Evolutionary conservation across 2,888 invertebrate genomes (phyloP).

Genomic region (Melitaea athalia): DNA sequence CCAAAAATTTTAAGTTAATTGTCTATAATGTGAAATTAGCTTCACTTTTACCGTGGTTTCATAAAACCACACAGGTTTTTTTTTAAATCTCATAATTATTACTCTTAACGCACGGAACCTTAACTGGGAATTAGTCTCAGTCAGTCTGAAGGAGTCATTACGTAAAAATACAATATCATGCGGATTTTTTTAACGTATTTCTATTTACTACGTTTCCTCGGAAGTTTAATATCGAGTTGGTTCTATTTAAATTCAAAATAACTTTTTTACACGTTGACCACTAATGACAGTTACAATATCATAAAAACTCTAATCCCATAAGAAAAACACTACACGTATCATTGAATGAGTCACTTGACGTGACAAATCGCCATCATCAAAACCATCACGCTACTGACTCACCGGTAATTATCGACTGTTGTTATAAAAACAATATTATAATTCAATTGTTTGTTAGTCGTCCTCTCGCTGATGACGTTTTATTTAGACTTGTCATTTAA

Average conservation of each 20-base stretch:
- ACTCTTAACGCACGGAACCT: no score
- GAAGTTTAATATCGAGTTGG: no score
- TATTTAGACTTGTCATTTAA: slow-evolving; percentile 43
- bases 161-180: no score
- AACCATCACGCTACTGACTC: slow-evolving; percentile 45
- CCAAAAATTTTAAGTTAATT: no score
- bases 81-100: no score
- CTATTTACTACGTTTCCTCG: no score
- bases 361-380: slow-evolving; percentile 44
- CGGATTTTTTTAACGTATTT: no score
- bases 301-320: slow-evolving; percentile 2
- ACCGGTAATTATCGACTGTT: slow-evolving; percentile 42
- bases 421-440: slow-evolving; percentile 36
- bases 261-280: neutral
- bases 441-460: slow-evolving; percentile 43
- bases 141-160: no score
- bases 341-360: slow-evolving; percentile 41
- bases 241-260: neutral
- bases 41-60: no score
- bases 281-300: neutral
- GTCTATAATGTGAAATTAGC: no score
- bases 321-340: neutral
- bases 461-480: slow-evolving; percentile 29
- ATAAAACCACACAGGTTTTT: no score
- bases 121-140: no score